Percentiles rank a stretch among this genome's conserved stretches.
Conservation (phyloP, 2,113 vertebrate species). For the Calidris pugnax region DNA sequence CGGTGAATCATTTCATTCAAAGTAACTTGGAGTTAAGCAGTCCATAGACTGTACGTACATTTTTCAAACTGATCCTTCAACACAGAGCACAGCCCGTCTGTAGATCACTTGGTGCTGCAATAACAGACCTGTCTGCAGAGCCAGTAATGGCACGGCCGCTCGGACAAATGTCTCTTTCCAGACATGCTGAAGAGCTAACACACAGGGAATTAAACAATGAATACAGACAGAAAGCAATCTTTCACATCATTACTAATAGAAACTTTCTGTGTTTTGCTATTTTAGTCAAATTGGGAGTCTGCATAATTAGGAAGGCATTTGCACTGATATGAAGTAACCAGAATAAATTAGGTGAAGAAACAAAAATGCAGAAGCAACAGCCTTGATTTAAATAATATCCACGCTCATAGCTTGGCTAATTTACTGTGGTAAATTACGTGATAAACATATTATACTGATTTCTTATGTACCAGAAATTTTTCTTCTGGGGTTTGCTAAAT, state of each 20-base stretch:
- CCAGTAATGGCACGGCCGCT: background rate
- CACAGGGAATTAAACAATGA: background rate
- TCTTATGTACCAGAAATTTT: background rate
- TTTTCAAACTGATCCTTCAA: background rate
- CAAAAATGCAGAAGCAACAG: background rate
- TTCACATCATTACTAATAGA: background rate
- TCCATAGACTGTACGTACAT: background rate
- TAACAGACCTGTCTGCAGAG: background rate
- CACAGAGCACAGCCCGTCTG: accelerated
- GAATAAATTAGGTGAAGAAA: slow-evolving; percentile 29
- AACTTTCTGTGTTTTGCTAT: background rate
- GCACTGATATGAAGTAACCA: background rate
- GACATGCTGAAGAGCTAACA: background rate
- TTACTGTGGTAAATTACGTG: background rate
- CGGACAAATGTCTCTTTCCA: background rate
- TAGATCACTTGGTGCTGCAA: background rate
- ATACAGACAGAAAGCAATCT: background rate
- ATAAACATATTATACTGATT: slow-evolving; percentile 1
- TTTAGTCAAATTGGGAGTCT: background rate
- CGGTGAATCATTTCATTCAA: background rate
- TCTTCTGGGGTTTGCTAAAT: background rate
- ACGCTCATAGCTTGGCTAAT: background rate
- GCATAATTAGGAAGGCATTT: slow-evolving; percentile 18
- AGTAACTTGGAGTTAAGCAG: background rate
- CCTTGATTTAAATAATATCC: background rate